Conservation (phyloP, 2,113 vertebrate species). For the Sphyrna mokarran region DNA sequence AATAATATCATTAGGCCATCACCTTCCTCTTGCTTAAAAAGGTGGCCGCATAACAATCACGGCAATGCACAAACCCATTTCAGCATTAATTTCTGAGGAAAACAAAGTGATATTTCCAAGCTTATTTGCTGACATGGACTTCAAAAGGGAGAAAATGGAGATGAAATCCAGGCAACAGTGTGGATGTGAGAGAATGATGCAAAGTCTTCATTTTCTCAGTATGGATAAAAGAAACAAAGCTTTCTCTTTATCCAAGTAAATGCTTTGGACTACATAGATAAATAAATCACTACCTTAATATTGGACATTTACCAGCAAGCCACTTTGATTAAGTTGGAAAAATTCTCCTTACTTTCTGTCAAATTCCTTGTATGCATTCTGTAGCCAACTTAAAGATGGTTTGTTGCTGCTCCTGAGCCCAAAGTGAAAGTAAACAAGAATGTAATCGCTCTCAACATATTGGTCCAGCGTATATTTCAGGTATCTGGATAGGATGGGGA, state of each 20-base stretch:
- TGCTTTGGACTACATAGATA: not conserved
- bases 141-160: not conserved
- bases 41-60: not conserved
- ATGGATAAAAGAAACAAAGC: not conserved
- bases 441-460: conserved; percentile 75
- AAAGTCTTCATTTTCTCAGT: not conserved
- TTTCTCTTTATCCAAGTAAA: not conserved
- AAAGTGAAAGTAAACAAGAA: conserved; percentile 72
- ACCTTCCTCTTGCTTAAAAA: not conserved
- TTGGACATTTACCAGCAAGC: not conserved
- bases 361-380: conserved; percentile 69
- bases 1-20: no score
- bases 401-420: conserved; percentile 75
- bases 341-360: conserved; percentile 67
- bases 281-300: not conserved
- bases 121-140: not conserved
- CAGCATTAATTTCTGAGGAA: not conserved
- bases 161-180: not conserved
- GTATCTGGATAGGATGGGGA: conserved; percentile 55
- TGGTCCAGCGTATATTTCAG: conserved; percentile 73
- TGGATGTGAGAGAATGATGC: not conserved
- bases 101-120: not conserved
- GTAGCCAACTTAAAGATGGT: conserved; percentile 69
- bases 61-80: no score
- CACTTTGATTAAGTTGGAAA: not conserved